Evolutionary conservation across 2,113 vertebrate genomes (phyloP).

Genomic region (Thamnaconus septentrionalis): DNA sequence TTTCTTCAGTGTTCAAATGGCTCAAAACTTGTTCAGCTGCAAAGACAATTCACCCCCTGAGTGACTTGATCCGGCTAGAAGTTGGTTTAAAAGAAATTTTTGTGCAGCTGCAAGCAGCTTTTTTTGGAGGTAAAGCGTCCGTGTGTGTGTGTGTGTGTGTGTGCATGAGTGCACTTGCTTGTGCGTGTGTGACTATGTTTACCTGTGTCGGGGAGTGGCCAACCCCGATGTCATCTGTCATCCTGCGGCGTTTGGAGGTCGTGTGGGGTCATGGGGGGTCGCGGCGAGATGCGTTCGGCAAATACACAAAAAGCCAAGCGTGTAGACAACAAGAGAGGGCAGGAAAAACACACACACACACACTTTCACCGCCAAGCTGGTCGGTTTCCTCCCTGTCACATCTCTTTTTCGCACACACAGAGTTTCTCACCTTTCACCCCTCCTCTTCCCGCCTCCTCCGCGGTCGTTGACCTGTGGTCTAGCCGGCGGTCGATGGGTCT

Average conservation of each 20-base stretch:
- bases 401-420: constrained; percentile 2
- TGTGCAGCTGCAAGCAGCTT: too few species aligned
- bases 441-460: constrained; percentile 56
- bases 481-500: constrained; percentile 50
- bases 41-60: too few species aligned
- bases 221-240: constrained; percentile 53
- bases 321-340: neutral
- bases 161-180: constrained; percentile 37
- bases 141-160: neutral
- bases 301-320: constrained; percentile 20
- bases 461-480: constrained; percentile 55
- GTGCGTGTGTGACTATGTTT: constrained; percentile 13
- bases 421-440: constrained; percentile 14
- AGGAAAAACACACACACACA: neutral
- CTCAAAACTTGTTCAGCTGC: too few species aligned
- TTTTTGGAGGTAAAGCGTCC: neutral
- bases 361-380: constrained; percentile 6
- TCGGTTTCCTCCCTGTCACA: neutral
- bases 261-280: constrained; percentile 3
- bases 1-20: too few species aligned
- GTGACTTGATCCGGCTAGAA: too few species aligned
- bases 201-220: constrained; percentile 40
- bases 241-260: constrained; percentile 34
- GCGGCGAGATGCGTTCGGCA: constrained; percentile 5
- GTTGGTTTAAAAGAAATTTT: too few species aligned